Base-by-base conservation (phyloP, 2,113 vertebrate genomes). In the Cranoglanis bouderius region DNA sequence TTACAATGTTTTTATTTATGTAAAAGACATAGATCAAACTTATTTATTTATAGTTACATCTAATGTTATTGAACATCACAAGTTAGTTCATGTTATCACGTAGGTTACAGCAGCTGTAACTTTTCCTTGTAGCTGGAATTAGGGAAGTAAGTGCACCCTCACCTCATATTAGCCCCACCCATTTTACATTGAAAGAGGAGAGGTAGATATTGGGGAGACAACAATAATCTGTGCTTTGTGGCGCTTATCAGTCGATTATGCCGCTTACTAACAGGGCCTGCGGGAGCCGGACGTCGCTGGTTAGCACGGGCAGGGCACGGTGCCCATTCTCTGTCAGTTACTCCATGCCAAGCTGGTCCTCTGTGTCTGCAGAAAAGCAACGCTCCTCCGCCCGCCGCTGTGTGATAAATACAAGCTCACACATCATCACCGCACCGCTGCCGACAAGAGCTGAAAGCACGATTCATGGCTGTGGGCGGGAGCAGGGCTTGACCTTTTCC, bases 361-460 rank as follows among this genome's bases (percentile, higher is more conserved):
- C 26, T 29, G 55, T 26, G 49, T 88, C 26, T 88, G 57, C 74
- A 85, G 90, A 88, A 87, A 81, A 24, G 3, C 5, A 29, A 32
- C 4, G 26, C 93, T 90, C 91, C 86, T 81, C 93, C 85, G 35
- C 93, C 93, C 85, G 35, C 93, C 93, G 91, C 92, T 92, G 93
- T 91, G 93, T 95, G 95, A 95, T 95, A 95, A 94, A 95, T 94
- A 95, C 92, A 94, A 92, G 90, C 91, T 93, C 91, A 95, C 94
- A 94, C 91, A 94, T 95, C 95, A 95, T 95, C 93, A 75, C 74
- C 90, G 92, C 93, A 93, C 94, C 93, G 93, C 95, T 95, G 94
- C 92, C 92, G 91, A 91, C 91, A 88, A 93, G 93, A 92, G 91
- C 90, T 92, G 78, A 94, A 92, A 93, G 93, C 93, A 95, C 94